Percentiles rank a stretch among this genome's conserved stretches.
Conservation (phyloP, 2,888 invertebrate genomes). For the Latrodectus elegans region DNA sequence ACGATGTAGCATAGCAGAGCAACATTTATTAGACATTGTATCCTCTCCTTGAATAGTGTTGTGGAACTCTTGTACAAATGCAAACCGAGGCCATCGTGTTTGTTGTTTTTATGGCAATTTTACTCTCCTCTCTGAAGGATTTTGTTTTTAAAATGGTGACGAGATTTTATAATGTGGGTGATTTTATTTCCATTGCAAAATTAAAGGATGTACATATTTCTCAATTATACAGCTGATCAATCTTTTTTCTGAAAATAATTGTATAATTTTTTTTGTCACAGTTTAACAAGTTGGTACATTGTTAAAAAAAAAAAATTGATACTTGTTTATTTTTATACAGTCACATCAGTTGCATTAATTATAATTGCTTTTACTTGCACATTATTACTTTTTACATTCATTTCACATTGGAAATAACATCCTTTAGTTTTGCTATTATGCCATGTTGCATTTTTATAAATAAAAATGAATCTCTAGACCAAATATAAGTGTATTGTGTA, state of each 20-base stretch:
- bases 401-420: constrained; percentile 16
- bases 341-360: no score
- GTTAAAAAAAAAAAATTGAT: no score
- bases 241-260: constrained; percentile 41
- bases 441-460: constrained; percentile 62
- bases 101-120: constrained; percentile 62
- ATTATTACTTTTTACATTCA: no score
- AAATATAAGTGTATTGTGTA: constrained; percentile 66
- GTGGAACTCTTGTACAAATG: constrained; percentile 63
- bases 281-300: no score
- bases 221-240: not conserved
- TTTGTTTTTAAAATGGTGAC: constrained; percentile 56
- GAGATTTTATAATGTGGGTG: constrained; percentile 62
- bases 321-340: no score
- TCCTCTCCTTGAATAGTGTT: constrained; percentile 46
- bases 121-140: constrained; percentile 56
- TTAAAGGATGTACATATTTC: constrained; percentile 59
- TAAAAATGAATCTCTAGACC: constrained; percentile 64
- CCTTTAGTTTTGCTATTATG: constrained; percentile 60
- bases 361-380: no score
- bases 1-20: constrained; percentile 65
- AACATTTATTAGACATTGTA: constrained; percentile 60
- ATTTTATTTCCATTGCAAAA: constrained; percentile 59
- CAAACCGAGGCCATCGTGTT: constrained; percentile 50
- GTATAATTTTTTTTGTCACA: constrained; percentile 35